Conservation (phyloP, 2,797 vertebrate species). For the Natrix natrix region DNA sequence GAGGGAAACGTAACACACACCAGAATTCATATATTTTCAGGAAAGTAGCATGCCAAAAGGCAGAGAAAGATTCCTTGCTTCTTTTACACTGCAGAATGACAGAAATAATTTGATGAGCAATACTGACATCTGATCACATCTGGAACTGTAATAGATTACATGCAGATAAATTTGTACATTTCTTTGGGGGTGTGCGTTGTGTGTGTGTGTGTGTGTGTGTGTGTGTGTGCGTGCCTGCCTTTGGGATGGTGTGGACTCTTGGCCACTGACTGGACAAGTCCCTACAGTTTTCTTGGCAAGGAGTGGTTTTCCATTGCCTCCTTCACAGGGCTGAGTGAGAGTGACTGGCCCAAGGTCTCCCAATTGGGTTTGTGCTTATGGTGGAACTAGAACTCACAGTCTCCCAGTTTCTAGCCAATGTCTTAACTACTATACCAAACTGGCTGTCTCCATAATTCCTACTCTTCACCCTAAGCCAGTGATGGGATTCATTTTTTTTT, state of each 20-base stretch:
- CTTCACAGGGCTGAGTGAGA: not conserved
- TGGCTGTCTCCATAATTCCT: not conserved
- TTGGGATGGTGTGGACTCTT: not conserved
- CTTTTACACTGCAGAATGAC: not conserved
- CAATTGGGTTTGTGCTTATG: not conserved
- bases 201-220: not conserved
- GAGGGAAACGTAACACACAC: not conserved
- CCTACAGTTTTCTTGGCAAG: not conserved
- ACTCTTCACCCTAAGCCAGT: not conserved
- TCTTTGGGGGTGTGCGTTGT: not conserved
- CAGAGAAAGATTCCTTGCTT: not conserved
- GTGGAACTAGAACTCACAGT: not conserved
- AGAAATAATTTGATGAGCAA: not conserved
- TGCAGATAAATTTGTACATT: not conserved
- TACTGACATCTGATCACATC: not conserved
- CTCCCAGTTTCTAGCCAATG: not conserved
- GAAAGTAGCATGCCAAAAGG: not conserved
- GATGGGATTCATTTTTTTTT: too few relatives aligned
- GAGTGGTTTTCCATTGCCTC: not conserved
- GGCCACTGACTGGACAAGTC: not conserved
- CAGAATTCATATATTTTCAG: not conserved
- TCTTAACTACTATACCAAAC: not conserved
- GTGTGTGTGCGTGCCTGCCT: rapidly evolving
- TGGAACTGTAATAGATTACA: not conserved
- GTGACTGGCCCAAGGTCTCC: not conserved